Conservation (phyloP, 2,888 invertebrate genomes). For the Eledone cirrhosa region DNA sequence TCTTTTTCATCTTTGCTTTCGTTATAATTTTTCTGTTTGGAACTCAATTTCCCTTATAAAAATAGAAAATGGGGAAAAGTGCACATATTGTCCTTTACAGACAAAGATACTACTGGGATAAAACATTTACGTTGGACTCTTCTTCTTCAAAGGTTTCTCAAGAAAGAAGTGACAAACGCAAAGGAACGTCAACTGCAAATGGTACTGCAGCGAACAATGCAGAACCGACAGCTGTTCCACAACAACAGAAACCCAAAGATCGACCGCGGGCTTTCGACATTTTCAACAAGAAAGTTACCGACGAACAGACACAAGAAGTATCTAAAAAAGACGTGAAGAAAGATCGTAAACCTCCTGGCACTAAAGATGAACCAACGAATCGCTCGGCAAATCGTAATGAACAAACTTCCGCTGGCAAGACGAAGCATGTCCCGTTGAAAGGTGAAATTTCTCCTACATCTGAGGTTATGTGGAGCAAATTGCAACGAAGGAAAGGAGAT, state of each 20-base stretch:
- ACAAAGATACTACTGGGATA: background rate
- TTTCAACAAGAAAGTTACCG: conserved; percentile 29
- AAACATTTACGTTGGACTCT: background rate
- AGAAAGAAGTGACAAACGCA: conserved; percentile 38
- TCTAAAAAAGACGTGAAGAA: conserved; percentile 39
- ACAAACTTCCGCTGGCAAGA: conserved; percentile 31
- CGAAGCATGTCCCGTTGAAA: background rate
- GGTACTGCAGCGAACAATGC: conserved; percentile 19
- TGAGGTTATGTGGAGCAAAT: conserved; percentile 54
- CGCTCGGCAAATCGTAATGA: background rate
- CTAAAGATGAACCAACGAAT: conserved; percentile 1
- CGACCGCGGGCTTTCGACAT: conserved; percentile 38
- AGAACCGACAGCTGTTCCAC: background rate
- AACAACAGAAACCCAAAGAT: background rate
- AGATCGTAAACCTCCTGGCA: conserved; percentile 30
- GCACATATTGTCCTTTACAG: too few relatives aligned
- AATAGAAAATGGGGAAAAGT: too few relatives aligned
- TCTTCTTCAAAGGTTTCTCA: conserved; percentile 34
- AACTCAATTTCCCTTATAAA: too few relatives aligned
- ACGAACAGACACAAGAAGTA: conserved; percentile 30
- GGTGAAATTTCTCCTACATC: conserved; percentile 36
- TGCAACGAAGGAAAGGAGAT: conserved; percentile 54
- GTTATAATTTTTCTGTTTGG: too few relatives aligned
- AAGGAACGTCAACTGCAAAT: conserved; percentile 32
- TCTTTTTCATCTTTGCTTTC: too few relatives aligned